These are phyloP conservation scores for Gulo gulo DNA, from an alignment of 2,113 vertebrate genomes.

Conservation along the genomic window DNA sequence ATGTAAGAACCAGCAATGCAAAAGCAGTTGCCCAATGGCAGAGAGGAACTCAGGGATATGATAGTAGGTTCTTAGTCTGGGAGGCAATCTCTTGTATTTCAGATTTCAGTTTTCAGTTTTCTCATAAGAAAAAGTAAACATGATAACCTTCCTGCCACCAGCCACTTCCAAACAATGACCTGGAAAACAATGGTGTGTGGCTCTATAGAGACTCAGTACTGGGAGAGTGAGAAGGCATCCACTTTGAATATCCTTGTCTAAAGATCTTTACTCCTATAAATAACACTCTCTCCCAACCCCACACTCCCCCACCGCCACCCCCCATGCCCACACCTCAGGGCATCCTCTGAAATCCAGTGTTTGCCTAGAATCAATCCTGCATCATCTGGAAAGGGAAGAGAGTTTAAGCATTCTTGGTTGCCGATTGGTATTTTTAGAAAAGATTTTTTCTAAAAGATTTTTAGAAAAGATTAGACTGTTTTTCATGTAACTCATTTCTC, in stretches of 20 bases:
- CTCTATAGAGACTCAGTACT: background rate
- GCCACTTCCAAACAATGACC: background rate
- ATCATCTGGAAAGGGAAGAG: constrained; percentile 36
- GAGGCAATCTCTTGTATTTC: background rate
- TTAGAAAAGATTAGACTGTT: constrained; percentile 57
- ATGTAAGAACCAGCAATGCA: accelerated
- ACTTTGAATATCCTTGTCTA: background rate
- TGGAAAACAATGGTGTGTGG: background rate
- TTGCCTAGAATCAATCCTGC: background rate
- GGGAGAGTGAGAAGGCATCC: background rate
- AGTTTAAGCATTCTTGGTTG: constrained; percentile 46
- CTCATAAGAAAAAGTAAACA: background rate
- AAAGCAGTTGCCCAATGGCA: background rate
- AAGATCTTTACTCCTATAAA: background rate
- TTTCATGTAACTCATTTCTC: constrained; percentile 65
- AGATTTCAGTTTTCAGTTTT: background rate
- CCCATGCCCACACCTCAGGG: background rate
- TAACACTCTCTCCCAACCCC: background rate
- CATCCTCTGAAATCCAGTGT: background rate
- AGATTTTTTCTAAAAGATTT: too few species aligned
- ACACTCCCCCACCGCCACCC: accelerated
- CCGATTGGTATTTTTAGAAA: constrained; percentile 63
- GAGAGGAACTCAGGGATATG: background rate
- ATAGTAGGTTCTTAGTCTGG: background rate
- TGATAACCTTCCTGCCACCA: background rate